Evolutionary conservation across 2,797 vertebrate genomes (phyloP).

Genomic region (Peromyscus nudipes): DNA sequence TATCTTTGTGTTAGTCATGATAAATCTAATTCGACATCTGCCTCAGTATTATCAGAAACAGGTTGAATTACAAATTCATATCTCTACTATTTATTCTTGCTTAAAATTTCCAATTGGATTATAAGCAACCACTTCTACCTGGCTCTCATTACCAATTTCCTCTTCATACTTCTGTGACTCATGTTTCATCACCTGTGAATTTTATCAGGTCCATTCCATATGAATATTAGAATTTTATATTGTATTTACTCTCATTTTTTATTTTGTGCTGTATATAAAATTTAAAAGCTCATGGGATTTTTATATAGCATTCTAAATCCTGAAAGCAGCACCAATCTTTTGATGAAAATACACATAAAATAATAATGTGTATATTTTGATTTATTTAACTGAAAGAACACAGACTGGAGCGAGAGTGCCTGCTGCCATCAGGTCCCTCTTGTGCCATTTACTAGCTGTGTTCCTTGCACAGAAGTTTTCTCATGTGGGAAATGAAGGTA

Average conservation of each 20-base stretch:
- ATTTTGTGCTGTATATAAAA: not conserved
- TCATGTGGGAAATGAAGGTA: not conserved
- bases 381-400: slow-evolving; percentile 17
- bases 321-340: not conserved
- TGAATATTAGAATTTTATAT: not conserved
- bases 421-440: not conserved
- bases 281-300: not conserved
- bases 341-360: not conserved
- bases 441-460: not conserved
- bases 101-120: not conserved
- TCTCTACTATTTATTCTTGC: not conserved
- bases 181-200: not conserved
- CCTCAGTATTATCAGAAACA: not conserved
- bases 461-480: not conserved
- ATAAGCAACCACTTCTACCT: too few relatives aligned
- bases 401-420: not conserved
- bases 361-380: not conserved
- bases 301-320: not conserved
- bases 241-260: not conserved
- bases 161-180: not conserved
- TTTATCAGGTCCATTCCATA: not conserved
- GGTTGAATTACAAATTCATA: not conserved
- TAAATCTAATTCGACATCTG: not conserved
- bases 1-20: not conserved
- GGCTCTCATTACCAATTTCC: not conserved